These are phyloP conservation scores for Trichogramma dendrolimi DNA, from an alignment of 2,888 invertebrate species.

Conservation along the genomic window DNA sequence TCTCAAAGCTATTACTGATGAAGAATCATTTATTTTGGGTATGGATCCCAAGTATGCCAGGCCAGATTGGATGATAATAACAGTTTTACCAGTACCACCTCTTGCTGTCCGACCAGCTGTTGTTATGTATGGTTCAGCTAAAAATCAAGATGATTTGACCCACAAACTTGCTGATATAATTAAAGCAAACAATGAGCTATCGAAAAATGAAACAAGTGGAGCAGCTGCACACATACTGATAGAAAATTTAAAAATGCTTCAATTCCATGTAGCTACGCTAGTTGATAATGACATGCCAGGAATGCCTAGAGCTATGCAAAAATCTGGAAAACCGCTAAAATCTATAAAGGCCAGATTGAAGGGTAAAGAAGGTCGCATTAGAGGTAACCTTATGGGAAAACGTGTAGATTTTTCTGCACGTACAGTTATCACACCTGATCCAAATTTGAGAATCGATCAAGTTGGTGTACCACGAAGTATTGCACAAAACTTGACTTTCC, in stretches of 20 bases:
- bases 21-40: conserved; percentile 88
- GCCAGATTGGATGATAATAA: conserved; percentile 99
- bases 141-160: conserved; percentile 98
- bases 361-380: conserved; percentile 97
- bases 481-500: conserved; percentile 98
- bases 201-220: conserved; percentile 91
- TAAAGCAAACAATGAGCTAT: conserved; percentile 93
- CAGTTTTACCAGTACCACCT: conserved; percentile 96
- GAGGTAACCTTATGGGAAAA: conserved; percentile 99
- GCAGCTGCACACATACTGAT: conserved; percentile 95
- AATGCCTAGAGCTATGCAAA: conserved; percentile 96
- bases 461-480: conserved; percentile 97
- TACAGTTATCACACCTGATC: conserved; percentile 97
- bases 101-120: conserved; percentile 95
- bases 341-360: conserved; percentile 94
- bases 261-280: conserved; percentile 97
- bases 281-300: conserved; percentile 99
- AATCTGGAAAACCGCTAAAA: conserved; percentile 97
- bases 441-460: conserved; percentile 90
- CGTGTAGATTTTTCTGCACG: conserved; percentile 99
- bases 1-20: conserved; percentile 91
- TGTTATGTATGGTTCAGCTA: conserved; percentile 96
- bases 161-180: conserved; percentile 98
- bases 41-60: conserved; percentile 97
- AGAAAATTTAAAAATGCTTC: conserved; percentile 96